A percentile compares a stretch with the other conserved stretches of the same genome.
Evolutionary conservation across 2,113 vertebrate species (phyloP).

Genomic region (Nansenia antarctica): DNA sequence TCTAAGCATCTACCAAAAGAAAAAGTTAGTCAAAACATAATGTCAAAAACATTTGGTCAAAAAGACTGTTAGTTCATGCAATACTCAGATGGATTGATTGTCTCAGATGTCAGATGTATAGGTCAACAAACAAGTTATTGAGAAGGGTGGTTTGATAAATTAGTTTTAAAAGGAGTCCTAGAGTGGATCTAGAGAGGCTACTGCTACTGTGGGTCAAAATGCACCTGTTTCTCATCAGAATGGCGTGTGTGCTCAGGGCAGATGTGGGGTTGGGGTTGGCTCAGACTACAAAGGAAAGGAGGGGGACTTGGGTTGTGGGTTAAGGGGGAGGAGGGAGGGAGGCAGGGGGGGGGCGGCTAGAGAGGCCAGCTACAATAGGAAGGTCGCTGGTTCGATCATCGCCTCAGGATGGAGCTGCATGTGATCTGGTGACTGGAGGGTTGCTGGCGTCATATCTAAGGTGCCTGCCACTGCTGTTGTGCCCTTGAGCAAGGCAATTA

Average conservation of each 20-base stretch:
- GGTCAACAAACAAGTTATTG: background rate
- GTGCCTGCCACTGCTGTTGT: no score
- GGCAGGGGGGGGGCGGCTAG: background rate
- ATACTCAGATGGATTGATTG: background rate
- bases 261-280: conserved; percentile 45
- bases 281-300: background rate
- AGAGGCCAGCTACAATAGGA: no score
- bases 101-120: background rate
- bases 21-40: no score
- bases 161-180: background rate
- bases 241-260: conserved; percentile 30
- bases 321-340: background rate
- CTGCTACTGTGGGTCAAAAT: background rate
- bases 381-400: no score
- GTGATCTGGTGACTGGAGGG: no score
- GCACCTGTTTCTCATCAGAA: conserved; percentile 28
- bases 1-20: no score
- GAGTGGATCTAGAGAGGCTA: background rate
- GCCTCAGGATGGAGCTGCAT: background rate
- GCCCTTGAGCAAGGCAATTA: no score
- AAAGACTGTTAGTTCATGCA: background rate
- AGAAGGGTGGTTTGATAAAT: background rate
- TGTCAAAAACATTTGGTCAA: background rate
- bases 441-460: no score
- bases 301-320: background rate